These are phyloP conservation scores for Branchellion lobata DNA, from an alignment of 2,888 invertebrate species.

Conservation along the genomic window DNA sequence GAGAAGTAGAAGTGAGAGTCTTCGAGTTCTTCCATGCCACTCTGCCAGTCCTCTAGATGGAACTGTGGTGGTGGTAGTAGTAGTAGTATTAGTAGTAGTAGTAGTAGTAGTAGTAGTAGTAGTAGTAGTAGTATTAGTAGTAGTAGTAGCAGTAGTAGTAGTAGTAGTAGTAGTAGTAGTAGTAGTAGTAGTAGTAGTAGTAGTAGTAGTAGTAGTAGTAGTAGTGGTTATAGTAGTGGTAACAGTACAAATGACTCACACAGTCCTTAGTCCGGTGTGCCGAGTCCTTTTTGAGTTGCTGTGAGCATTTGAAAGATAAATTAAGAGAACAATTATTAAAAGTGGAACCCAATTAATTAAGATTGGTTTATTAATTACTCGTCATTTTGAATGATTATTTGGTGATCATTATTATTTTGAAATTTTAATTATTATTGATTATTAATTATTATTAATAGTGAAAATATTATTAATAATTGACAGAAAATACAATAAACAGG, in stretches of 20 bases:
- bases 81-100: background rate
- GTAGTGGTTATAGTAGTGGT: background rate
- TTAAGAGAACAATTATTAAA: no score
- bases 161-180: background rate
- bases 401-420: no score
- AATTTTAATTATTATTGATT: no score
- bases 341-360: no score
- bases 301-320: no score
- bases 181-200: background rate
- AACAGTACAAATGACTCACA: background rate
- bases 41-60: constrained; percentile 62
- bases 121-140: background rate
- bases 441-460: no score
- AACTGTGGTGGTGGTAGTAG: constrained; percentile 10
- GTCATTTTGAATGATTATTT: no score
- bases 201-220: background rate
- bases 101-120: background rate
- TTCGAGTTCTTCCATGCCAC: constrained; percentile 81
- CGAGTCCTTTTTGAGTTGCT: no score
- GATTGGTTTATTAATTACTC: no score
- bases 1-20: constrained; percentile 87
- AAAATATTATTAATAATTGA: no score
- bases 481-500: no score
- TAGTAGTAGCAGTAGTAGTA: background rate
- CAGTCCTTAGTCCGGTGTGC: no score